Base-by-base conservation (phyloP, 2,888 invertebrate genomes). In the Machimus atricapillus region DNA sequence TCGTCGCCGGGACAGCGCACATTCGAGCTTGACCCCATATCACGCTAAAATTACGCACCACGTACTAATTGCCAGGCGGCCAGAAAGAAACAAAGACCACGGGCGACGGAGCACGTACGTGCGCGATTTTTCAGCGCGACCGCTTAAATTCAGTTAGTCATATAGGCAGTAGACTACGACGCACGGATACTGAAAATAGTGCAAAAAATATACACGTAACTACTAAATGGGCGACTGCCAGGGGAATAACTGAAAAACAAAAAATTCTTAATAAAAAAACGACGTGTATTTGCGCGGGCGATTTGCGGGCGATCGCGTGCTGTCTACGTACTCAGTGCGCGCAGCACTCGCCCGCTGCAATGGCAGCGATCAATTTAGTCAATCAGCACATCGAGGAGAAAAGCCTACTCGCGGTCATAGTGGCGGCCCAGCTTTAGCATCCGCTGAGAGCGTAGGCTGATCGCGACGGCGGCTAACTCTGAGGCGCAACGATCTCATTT, bases 221-320 rank as follows among this genome's bases (percentile, higher is more conserved):
- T 31, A 76, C 16, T 14, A 76, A 27, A 52, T 56, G 81, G 56
- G 23, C 56, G 56, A 56, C 43, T 81, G 81, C 81, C 81, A 76
- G 37, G 76, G 40, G 27, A 34, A 31, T 9, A 76, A 27, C 16
- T 0, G 31, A 27, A 81, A 52, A 46, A 82, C 31, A 66, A 37
- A 34, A 82, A 12, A n/a, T n/a, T 37, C n/a, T 9, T 58, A 3
- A 66, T 40, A 16, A n/a, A 82, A 82, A 58, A 23, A 40, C 19
- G 27, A 82, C 58, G 34, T 31, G 19, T 14, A 76, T 37, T 56
- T 82, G 82, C 82, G 82, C 82, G 58, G 82, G 81, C 73, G 83
- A 87, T 66, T 78, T 76, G 87, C 81, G 85, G 86, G 78, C 85
- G 77, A 87, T 87, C 87, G 87, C 77, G 77, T 83, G 87, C 83